These are phyloP conservation scores for Hoplostethus atlanticus DNA, from an alignment of 2,797 vertebrate species.

Conservation along the genomic window DNA sequence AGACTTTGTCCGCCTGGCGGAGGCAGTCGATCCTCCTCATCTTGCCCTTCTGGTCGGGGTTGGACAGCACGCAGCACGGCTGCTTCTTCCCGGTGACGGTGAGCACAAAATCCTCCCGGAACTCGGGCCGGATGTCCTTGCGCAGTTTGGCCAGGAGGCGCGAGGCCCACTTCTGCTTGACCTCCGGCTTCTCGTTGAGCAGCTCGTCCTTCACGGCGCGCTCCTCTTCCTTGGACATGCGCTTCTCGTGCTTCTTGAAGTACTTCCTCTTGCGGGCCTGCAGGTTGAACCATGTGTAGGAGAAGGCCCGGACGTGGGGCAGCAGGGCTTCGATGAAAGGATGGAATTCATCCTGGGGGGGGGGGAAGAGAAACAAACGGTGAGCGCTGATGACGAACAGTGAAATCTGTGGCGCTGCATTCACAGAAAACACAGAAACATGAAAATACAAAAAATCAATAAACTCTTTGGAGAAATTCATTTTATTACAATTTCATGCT, in stretches of 20 bases:
- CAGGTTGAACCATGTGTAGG: conserved; percentile 99
- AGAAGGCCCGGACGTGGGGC: conserved; percentile 97
- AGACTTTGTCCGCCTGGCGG: conserved; percentile 99
- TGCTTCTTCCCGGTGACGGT: conserved; percentile 98
- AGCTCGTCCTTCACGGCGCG: conserved; percentile 98
- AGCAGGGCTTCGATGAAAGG: conserved; percentile 99
- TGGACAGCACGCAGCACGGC: conserved; percentile 98
- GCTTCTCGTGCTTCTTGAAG: conserved; percentile 99
- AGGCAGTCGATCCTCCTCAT: conserved; percentile 99
- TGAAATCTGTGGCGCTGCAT: too few relatives aligned
- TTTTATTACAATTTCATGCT: too few relatives aligned
- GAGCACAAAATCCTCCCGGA: conserved; percentile 99
- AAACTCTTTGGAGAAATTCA: too few relatives aligned
- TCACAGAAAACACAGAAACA: not conserved
- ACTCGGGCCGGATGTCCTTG: conserved; percentile 99
- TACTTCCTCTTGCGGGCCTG: conserved; percentile 99
- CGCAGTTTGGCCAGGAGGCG: conserved; percentile 97
- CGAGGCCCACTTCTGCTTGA: conserved; percentile 99
- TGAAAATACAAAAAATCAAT: not conserved
- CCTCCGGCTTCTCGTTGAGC: conserved; percentile 97
- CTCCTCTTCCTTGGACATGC: conserved; percentile 99
- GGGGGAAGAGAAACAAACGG: not conserved
- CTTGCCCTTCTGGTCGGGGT: conserved; percentile 99
- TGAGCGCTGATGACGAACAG: not conserved
- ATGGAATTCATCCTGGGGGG: conserved; percentile 91